These are phyloP conservation scores for Amblyraja radiata DNA, from an alignment of 2,797 vertebrate species.

Conservation along the genomic window DNA sequence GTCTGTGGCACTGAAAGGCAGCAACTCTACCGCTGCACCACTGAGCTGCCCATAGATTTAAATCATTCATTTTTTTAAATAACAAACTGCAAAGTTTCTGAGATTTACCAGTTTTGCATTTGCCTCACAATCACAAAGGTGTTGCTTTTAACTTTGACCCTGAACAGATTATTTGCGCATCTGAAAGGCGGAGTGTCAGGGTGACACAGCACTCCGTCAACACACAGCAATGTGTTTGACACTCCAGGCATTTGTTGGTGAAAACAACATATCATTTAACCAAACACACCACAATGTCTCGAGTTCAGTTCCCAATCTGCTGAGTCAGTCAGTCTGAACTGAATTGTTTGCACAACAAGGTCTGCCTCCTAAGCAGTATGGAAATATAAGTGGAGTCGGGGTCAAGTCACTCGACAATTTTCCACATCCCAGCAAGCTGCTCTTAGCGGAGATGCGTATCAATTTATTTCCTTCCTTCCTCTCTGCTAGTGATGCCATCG, in stretches of 20 bases:
- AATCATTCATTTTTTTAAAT: too few species aligned
- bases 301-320: background rate
- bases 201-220: background rate
- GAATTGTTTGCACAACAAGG: background rate
- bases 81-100: too few species aligned
- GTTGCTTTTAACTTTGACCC: background rate
- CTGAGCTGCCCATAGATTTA: too few species aligned
- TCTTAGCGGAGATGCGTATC: background rate
- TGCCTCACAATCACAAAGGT: background rate
- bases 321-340: background rate
- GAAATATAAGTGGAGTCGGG: background rate
- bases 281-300: background rate
- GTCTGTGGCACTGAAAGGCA: too few species aligned
- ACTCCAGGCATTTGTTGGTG: too few species aligned
- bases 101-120: background rate
- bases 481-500: background rate
- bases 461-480: conserved; percentile 21
- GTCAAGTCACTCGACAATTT: background rate
- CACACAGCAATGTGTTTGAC: background rate
- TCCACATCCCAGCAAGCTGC: background rate
- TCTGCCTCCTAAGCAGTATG: background rate
- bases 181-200: background rate
- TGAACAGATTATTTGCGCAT: background rate
- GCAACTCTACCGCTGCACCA: too few species aligned
- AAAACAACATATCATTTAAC: background rate